Percentiles rank a stretch among this genome's conserved stretches.
Evolutionary conservation across 2,888 invertebrate genomes (phyloP).

Genomic region (Baccha elongata): DNA sequence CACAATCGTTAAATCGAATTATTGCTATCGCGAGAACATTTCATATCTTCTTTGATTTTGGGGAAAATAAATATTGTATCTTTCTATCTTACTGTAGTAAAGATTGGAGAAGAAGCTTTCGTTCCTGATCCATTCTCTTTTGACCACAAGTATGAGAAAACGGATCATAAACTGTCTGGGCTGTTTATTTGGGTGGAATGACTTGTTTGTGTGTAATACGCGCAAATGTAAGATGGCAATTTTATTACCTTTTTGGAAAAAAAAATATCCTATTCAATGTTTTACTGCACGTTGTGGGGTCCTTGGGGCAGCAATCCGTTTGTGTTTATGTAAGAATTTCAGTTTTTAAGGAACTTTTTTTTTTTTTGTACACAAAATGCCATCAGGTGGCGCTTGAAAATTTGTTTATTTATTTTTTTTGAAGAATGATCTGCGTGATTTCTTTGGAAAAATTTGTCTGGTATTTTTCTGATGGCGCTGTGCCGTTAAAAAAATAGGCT

Average conservation of each 20-base stretch:
- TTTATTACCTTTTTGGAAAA: slow-evolving; percentile 29
- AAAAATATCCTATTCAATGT: slow-evolving; percentile 36
- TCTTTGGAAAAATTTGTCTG: slow-evolving; percentile 56
- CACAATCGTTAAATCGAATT: slow-evolving; percentile 69
- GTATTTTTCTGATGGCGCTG: slow-evolving; percentile 11
- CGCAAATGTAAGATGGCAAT: slow-evolving; percentile 17
- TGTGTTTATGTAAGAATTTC: slow-evolving; percentile 19
- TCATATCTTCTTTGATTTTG: slow-evolving; percentile 35
- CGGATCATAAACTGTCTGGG: slow-evolving; percentile 44
- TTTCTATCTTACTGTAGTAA: not conserved
- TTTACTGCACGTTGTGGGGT: slow-evolving; percentile 64
- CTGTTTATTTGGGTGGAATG: slow-evolving; percentile 60
- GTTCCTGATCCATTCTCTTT: slow-evolving; percentile 64
- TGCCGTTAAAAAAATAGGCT: slow-evolving; percentile 10
- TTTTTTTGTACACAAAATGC: slow-evolving; percentile 36
- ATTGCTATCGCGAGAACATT: slow-evolving; percentile 56
- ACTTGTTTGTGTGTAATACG: slow-evolving; percentile 26
- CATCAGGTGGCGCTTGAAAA: slow-evolving; percentile 60
- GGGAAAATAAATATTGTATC: slow-evolving; percentile 17
- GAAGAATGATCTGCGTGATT: slow-evolving; percentile 60
- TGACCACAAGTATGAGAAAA: slow-evolving; percentile 68
- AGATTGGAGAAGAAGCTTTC: slow-evolving; percentile 6
- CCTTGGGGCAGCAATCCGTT: slow-evolving; percentile 18
- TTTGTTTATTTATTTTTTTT: slow-evolving; percentile 61
- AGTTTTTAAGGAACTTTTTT: slow-evolving; percentile 1